Evolutionary conservation across 2,113 vertebrate species (phyloP), one percentile per base, ranked within the genome.

Genomic region (Brachypteracias leptosomus): DNA sequence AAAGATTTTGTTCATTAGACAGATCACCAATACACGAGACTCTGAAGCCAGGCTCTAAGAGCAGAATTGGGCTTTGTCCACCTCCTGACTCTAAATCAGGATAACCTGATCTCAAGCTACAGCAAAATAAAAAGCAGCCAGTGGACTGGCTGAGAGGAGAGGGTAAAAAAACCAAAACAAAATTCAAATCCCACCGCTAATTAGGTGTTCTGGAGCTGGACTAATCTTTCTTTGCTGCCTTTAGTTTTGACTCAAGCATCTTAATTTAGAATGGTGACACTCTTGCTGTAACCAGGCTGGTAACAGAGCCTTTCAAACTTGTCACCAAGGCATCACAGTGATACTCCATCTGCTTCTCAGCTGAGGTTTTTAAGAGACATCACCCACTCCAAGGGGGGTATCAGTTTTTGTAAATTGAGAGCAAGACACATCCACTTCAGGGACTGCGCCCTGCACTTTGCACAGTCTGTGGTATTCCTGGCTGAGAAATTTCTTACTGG

Each of bases 311-410:
- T 76, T 81, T 89, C 62, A 95, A 84, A 68, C 9, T n/a, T 78
- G 57, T 77, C 75, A 90, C 20, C 61, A 74, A 76, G 49, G 52
- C 44, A 61, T 46, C 36, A 71, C 17, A 63, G 72, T 70, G 78
- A 88, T 85, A 46, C 21, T 78, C 42, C 61, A 92, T 58, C 84
- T 95, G 87, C 83, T 85, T 85, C 87, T 66, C 85, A 84, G 65
- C 28, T 81, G 70, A 77, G 52, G 25, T n/a, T 93, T 90, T 81
- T 54, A 59, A 78, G 52, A 81, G 35, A 88, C 51, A 58, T 26
- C 75, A 54, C 55, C 47, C 25, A 76, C 78, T 89, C 51, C n/a
- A 29, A 26, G 7, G 22, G 3, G 40, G 47, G 13, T 72, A 81
- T 74, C 65, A 26, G 31, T 25, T 47, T 80, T 71, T 40, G 25